A percentile compares a stretch with the other conserved stretches of the same genome.
Conservation (phyloP, 2,113 vertebrate species). For the Ariopsis seemanni region DNA sequence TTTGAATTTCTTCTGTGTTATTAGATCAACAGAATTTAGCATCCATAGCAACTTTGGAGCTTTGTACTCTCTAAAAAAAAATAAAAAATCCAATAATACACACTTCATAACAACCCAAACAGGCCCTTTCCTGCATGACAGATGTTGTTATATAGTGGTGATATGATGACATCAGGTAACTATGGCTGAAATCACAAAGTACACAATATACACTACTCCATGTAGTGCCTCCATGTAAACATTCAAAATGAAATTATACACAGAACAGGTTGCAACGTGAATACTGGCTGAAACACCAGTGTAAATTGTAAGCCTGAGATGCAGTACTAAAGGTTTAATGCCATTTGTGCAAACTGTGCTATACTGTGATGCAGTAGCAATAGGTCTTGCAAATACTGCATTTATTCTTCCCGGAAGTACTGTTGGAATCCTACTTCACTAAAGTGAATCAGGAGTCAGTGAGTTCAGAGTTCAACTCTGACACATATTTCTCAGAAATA, state of each 20-base stretch:
- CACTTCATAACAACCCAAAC: background rate
- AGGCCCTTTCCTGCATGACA: background rate
- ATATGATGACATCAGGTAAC: background rate
- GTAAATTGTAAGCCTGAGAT: background rate
- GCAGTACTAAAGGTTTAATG: slow-evolving; percentile 15
- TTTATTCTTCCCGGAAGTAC: background rate
- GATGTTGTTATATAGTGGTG: background rate
- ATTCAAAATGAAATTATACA: background rate
- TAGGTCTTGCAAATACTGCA: background rate
- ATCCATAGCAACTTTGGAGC: background rate
- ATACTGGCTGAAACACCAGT: background rate
- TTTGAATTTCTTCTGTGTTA: background rate
- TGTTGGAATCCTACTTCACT: background rate
- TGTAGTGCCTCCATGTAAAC: background rate
- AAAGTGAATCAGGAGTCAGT: background rate
- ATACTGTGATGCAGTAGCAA: background rate
- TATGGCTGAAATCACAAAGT: background rate
- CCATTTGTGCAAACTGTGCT: background rate
- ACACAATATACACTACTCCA: background rate
- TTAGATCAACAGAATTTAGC: background rate
- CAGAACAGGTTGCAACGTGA: background rate
- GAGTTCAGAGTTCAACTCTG: background rate
- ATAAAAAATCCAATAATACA: background rate
- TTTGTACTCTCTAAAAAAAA: background rate
- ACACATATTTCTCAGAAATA: background rate